Evolutionary conservation across 1,140 invertebrate species (phyloP).

Genomic region (Caerostris darwini): DNA sequence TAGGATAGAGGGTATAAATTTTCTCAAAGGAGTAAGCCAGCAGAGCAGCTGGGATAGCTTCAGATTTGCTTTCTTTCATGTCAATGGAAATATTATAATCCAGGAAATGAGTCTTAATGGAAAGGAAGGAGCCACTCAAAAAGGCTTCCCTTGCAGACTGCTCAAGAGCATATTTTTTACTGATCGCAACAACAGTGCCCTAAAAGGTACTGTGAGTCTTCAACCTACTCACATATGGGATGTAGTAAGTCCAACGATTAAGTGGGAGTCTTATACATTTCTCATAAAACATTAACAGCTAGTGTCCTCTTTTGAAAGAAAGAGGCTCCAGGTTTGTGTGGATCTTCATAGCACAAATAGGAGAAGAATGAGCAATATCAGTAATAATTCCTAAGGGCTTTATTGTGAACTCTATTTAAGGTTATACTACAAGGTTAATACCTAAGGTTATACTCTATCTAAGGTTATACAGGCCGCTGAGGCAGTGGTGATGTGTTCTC

Average conservation of each 20-base stretch:
- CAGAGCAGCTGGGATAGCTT: background rate
- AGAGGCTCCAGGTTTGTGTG: background rate
- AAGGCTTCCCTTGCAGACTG: background rate
- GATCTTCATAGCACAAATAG: background rate
- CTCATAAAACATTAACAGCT: background rate
- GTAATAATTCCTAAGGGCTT: background rate
- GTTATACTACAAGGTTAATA: background rate
- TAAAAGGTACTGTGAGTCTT: background rate
- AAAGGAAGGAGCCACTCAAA: too few species aligned
- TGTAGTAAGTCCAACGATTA: background rate
- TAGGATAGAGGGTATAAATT: background rate
- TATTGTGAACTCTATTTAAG: background rate
- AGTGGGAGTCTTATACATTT: background rate
- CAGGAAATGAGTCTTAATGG: background rate
- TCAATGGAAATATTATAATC: background rate
- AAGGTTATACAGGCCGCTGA: too few species aligned
- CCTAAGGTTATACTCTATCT: too few species aligned
- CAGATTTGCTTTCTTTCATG: background rate
- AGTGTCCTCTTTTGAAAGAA: background rate
- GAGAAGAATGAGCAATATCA: background rate
- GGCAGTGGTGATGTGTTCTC: background rate
- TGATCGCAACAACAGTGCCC: background rate
- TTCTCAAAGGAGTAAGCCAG: background rate
- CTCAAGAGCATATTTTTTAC: background rate
- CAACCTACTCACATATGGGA: background rate